Conservation (phyloP, 2,888 invertebrate species). For the Melanophora roralis region DNA sequence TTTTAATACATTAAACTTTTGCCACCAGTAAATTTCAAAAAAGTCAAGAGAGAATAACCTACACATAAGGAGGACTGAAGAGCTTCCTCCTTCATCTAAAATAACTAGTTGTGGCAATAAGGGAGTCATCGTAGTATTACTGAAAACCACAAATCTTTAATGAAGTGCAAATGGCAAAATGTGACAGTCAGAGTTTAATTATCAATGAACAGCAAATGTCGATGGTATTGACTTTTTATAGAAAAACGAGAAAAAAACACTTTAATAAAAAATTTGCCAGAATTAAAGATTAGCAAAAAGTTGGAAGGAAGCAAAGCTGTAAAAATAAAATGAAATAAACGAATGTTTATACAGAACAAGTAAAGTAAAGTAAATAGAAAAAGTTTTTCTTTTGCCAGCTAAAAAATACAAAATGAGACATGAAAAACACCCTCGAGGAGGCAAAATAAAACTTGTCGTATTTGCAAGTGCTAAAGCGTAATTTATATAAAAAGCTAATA, state of each 20-base stretch:
- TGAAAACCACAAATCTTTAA: slow-evolving; percentile 61
- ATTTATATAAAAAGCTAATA: slow-evolving; percentile 52
- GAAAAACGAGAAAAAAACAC: not conserved
- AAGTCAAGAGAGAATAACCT: not conserved
- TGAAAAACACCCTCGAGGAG: slow-evolving; percentile 35
- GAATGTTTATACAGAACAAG: slow-evolving; percentile 31
- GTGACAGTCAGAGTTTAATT: slow-evolving; percentile 63
- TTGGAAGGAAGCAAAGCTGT: not conserved
- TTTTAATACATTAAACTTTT: not conserved
- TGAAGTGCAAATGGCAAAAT: slow-evolving; percentile 63
- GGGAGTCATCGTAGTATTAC: slow-evolving; percentile 15
- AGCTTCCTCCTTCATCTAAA: not conserved
- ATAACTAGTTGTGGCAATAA: not conserved
- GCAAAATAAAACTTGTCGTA: slow-evolving; percentile 21
- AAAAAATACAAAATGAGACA: not conserved
- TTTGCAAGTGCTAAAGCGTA: slow-evolving; percentile 40
- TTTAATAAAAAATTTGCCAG: slow-evolving; percentile 29
- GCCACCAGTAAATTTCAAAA: not conserved
- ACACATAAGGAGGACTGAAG: not conserved
- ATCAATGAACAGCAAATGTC: slow-evolving; percentile 62
- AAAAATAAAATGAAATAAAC: slow-evolving; percentile 10
- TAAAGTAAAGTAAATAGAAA: slow-evolving; percentile 45
- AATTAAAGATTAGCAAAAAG: slow-evolving; percentile 8
- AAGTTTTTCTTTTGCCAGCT: slow-evolving; percentile 32
- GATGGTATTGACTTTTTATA: slow-evolving; percentile 59